Percentiles rank a stretch among this genome's conserved stretches.
Conservation (phyloP, 1,140 invertebrate genomes). For the Drosophila azteca region DNA sequence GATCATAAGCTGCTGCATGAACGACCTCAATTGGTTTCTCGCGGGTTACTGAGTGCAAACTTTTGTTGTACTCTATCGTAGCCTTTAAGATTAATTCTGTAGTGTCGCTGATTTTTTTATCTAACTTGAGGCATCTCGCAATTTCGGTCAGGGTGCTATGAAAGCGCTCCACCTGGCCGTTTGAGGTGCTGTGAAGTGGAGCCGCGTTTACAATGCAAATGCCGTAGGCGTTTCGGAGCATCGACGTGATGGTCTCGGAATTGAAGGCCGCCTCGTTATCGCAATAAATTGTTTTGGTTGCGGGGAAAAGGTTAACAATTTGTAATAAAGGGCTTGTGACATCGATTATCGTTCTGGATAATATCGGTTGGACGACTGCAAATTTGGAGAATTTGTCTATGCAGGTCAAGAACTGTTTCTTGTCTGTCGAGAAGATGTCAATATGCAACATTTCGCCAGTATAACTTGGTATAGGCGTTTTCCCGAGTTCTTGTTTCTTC, state of each 20-base stretch:
- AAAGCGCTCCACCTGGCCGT: slow-evolving; percentile 14
- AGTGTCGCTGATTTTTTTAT: slow-evolving; percentile 20
- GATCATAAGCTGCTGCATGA: slow-evolving; percentile 10
- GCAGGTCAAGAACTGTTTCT: slow-evolving; percentile 26
- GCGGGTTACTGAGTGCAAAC: slow-evolving; percentile 30
- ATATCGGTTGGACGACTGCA: slow-evolving; percentile 24
- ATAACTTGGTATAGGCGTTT: slow-evolving; percentile 25
- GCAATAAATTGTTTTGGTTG: slow-evolving; percentile 29
- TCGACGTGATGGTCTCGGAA: slow-evolving; percentile 24
- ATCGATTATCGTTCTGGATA: slow-evolving; percentile 26
- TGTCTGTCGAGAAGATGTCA: slow-evolving; percentile 31
- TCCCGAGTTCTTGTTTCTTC: slow-evolving; percentile 20
- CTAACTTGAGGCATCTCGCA: slow-evolving; percentile 9
- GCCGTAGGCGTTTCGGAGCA: slow-evolving; percentile 16
- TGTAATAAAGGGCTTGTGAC: slow-evolving; percentile 10
- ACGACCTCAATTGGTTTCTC: slow-evolving; percentile 26
- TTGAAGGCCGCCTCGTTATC: slow-evolving; percentile 37
- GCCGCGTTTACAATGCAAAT: slow-evolving; percentile 24
- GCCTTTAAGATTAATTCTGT: slow-evolving; percentile 21
- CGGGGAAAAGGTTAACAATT: slow-evolving; percentile 28
- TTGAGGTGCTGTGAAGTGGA: slow-evolving; percentile 36
- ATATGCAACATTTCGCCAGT: slow-evolving; percentile 33
- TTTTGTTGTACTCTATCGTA: slow-evolving; percentile 27
- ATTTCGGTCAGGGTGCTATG: slow-evolving; percentile 23
- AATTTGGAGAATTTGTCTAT: slow-evolving; percentile 42